Base-by-base conservation (phyloP, 2,888 invertebrate genomes). In the Meandrusa payeni region DNA sequence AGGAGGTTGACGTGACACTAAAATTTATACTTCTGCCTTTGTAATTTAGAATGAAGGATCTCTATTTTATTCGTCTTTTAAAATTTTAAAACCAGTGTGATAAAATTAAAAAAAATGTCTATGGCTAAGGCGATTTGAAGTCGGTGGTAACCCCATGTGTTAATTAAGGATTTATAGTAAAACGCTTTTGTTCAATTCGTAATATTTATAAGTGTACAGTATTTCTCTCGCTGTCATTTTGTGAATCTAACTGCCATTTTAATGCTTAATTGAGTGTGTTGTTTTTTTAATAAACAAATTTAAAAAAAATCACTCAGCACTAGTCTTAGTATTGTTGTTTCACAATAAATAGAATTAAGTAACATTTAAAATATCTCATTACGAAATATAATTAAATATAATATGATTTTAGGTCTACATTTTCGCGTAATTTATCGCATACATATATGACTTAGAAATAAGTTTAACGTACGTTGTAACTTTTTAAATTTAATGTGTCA, bases 311-410 rank as follows among this genome's bases (percentile, higher is more conserved):
- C 54, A 56, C 52, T 57, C 50, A 47, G 54, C 60, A 64, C 71
- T 72, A 73, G 71, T 72, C 73, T 66, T 72, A 69, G 64, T 56
- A 48, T 36, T 60, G 56, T 47, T 40, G 46, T 47, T 47, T 51
- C 47, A 38, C 46, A 48, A 40, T 33, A 41, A 23, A n/a, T 50
- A 51, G 39, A 41, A 11, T 31, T 50, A 57, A 57, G 48, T 38
- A 51, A 52, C 38, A 9, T 29, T 19, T 36, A 51, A 41, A 46
- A 46, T 53, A 59, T 58, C 54, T 59, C 55, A 55, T 55, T 55
- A 50, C 41, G 33, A 50, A 51, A 33, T 52, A 50, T 46, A 47
- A 22, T 47, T 48, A 38, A 40, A 46, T 50, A 55, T 54, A 47
- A 50, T 51, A 49, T 53, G 48, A 46, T 52, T 48, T 52, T 52